Conservation (phyloP, 2,888 invertebrate genomes). For the Leptinotarsa peninsularis region DNA sequence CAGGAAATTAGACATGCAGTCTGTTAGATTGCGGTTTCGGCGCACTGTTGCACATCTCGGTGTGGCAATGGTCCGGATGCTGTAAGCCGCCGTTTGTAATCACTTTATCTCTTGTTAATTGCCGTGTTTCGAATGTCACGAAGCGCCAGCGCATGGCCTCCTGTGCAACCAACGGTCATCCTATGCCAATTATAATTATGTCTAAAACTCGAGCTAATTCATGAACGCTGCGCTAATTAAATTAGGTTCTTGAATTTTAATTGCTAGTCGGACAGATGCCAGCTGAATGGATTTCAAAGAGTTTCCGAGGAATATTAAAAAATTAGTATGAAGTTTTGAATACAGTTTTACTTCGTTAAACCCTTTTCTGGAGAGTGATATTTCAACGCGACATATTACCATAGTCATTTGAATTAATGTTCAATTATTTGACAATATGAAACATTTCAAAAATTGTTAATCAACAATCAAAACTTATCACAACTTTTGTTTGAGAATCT, state of each 20-base stretch:
- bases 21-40: conserved; percentile 12
- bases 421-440: no score
- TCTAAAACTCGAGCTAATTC: conserved; percentile 27
- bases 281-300: conserved; percentile 8
- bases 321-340: background rate
- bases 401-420: no score
- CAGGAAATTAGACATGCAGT: background rate
- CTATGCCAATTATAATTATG: conserved; percentile 29
- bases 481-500: no score
- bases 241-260: conserved; percentile 19
- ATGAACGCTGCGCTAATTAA: conserved; percentile 23
- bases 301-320: background rate
- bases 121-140: conserved; percentile 55
- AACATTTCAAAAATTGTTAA: no score
- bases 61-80: conserved; percentile 27
- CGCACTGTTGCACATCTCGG: conserved; percentile 22
- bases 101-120: conserved; percentile 60
- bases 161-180: conserved; percentile 30
- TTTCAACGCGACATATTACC: no score
- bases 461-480: no score
- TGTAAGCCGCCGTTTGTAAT: conserved; percentile 53
- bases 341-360: background rate
- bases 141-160: conserved; percentile 26
- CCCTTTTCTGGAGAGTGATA: background rate
- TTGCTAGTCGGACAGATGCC: background rate